These are phyloP conservation scores for Pseudocheirus occidentalis DNA, from an alignment of 2,797 vertebrate species.

Conservation along the genomic window DNA sequence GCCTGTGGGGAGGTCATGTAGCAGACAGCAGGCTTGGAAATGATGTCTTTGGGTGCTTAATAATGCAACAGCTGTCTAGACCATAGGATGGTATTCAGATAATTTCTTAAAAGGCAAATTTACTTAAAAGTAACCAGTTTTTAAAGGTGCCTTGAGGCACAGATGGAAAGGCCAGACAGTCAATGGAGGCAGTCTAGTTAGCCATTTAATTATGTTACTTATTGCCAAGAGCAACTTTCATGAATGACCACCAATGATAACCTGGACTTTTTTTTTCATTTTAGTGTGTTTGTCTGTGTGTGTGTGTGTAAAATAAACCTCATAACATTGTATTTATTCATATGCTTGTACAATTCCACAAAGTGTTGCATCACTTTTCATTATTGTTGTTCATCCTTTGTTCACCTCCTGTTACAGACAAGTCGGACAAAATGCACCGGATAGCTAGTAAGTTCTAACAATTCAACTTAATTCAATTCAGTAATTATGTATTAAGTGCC, in stretches of 20 bases:
- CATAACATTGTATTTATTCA: rapidly evolving
- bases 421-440: rapidly evolving
- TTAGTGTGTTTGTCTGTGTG: too few species aligned
- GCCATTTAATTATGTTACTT: neutral
- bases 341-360: rapidly evolving
- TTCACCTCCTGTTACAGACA: neutral
- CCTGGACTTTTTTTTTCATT: neutral
- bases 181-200: neutral
- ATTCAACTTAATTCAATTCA: neutral
- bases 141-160: neutral
- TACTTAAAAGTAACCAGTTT: neutral
- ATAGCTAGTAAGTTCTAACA: neutral
- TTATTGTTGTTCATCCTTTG: neutral
- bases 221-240: neutral
- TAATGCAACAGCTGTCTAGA: neutral
- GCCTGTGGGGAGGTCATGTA: neutral
- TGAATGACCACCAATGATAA: neutral
- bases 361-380: neutral
- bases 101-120: neutral
- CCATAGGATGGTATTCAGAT: rapidly evolving
- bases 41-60: rapidly evolving
- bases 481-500: neutral
- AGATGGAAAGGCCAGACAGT: neutral
- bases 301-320: neutral
- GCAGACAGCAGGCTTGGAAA: neutral